These are phyloP conservation scores for Brachionus calyciflorus DNA, from an alignment of 1,140 invertebrate species.

Conservation along the genomic window DNA sequence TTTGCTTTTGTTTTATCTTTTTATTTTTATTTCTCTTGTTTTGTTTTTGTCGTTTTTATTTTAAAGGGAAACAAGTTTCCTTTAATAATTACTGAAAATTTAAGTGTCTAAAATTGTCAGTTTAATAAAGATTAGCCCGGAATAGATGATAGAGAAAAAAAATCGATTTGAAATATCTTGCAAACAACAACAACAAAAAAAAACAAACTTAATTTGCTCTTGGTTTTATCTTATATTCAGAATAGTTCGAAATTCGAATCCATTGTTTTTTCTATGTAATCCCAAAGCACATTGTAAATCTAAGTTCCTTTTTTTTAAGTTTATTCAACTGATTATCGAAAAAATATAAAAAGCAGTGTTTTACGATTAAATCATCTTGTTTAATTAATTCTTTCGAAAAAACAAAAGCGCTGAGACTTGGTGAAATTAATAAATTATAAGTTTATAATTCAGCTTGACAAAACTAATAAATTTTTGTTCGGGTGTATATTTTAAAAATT, in stretches of 20 bases:
- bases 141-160: background rate
- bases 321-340: no score
- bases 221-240: background rate
- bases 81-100: constrained; percentile 27
- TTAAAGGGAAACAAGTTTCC: constrained; percentile 30
- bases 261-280: no score
- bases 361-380: background rate
- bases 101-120: constrained; percentile 33
- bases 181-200: no score
- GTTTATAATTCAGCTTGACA: constrained; percentile 32
- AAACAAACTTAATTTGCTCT: no score
- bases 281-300: no score
- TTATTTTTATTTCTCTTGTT: no score
- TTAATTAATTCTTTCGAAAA: background rate
- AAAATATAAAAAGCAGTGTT: no score
- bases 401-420: background rate
- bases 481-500: constrained; percentile 30
- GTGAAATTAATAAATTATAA: constrained; percentile 33
- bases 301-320: no score
- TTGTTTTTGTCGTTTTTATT: background rate
- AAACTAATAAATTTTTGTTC: constrained; percentile 26
- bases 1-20: no score
- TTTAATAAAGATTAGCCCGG: background rate
- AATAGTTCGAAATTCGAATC: constrained; percentile 3
- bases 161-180: constrained; percentile 16